Evolutionary conservation across 2,797 vertebrate genomes (phyloP).

Genomic region (Todus mexicanus): DNA sequence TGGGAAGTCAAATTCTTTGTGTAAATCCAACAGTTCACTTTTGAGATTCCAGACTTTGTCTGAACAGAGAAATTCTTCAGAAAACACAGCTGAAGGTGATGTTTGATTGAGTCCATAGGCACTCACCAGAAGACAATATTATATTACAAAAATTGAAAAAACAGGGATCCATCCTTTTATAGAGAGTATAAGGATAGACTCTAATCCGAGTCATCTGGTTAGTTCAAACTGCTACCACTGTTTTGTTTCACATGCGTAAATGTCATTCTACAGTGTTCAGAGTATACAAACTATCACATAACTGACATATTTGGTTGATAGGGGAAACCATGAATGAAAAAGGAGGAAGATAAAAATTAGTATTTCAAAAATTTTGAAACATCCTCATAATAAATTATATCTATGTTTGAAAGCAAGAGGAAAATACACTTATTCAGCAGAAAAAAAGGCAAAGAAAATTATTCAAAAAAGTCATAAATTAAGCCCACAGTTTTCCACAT

Average conservation of each 20-base stretch:
- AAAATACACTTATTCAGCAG: background rate
- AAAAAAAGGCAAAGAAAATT: background rate
- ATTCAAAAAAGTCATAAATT: background rate
- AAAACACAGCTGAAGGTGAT: background rate
- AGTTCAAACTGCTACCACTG: background rate
- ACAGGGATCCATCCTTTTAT: background rate
- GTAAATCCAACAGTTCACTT: background rate
- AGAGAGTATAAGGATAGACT: background rate
- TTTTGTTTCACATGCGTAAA: background rate
- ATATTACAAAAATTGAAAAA: background rate
- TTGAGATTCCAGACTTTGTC: background rate
- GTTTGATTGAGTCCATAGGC: background rate
- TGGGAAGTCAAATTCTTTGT: background rate
- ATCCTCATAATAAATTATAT: background rate
- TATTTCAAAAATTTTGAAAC: background rate
- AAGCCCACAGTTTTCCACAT: background rate
- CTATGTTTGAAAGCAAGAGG: background rate
- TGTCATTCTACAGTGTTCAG: background rate
- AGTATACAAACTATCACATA: background rate
- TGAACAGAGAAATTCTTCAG: background rate
- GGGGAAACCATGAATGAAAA: background rate
- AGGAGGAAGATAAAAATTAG: background rate
- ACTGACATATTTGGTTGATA: background rate
- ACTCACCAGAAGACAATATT: background rate
- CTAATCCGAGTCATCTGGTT: background rate